A percentile compares a stretch with the other conserved stretches of the same genome.
Conservation (phyloP, 2,113 vertebrate genomes). For the Pituophis catenifer region DNA sequence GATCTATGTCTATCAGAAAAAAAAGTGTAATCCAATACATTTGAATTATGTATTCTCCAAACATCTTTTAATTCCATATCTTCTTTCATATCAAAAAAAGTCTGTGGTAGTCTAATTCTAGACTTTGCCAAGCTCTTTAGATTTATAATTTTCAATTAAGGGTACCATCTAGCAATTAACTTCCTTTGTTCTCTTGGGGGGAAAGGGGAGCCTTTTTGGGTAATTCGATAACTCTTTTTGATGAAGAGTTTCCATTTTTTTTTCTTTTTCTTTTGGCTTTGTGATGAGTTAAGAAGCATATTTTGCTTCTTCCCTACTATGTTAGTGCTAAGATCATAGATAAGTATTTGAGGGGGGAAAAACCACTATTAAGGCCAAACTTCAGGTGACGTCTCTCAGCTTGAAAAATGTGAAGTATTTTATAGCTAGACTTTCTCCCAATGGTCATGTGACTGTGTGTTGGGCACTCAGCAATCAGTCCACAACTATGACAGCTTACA, state of each 20-base stretch:
- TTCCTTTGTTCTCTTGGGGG: constrained; percentile 14
- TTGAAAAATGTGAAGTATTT: neutral
- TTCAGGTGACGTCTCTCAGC: neutral
- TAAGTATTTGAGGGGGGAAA: neutral
- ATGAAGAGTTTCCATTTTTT: constrained; percentile 30
- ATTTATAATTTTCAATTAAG: constrained; percentile 23
- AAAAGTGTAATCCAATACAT: too few species aligned
- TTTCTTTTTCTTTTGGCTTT: constrained; percentile 37
- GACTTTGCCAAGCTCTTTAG: too few species aligned
- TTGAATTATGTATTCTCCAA: too few species aligned
- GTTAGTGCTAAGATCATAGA: constrained; percentile 38
- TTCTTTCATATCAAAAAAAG: too few species aligned
- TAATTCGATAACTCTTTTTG: constrained; percentile 21
- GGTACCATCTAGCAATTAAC: constrained; percentile 35
- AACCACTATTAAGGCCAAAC: neutral
- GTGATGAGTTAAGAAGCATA: constrained; percentile 14
- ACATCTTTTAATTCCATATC: too few species aligned
- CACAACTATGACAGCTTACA: too few species aligned
- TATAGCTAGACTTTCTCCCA: too few species aligned
- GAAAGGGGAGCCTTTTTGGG: neutral
- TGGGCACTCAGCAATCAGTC: too few species aligned
- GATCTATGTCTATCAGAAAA: too few species aligned
- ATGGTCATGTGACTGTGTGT: too few species aligned
- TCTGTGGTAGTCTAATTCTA: too few species aligned
- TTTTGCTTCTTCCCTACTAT: constrained; percentile 58